Base-by-base conservation (phyloP, 2,113 vertebrate species). In the Cnemophilus loriae region DNA sequence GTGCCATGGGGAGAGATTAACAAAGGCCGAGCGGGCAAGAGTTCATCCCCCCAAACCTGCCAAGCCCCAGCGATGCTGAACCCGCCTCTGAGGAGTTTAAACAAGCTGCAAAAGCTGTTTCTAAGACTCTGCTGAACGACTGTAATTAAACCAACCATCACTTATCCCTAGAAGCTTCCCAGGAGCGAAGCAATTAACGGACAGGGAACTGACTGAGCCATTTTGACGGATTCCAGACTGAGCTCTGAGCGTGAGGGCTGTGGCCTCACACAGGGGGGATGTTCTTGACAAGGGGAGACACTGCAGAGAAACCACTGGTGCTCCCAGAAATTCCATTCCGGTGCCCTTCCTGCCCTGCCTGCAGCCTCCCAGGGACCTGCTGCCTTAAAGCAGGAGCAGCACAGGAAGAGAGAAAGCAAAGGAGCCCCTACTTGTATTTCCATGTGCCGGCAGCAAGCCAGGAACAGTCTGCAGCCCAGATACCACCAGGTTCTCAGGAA, bases 401-500 rank as follows among this genome's bases (percentile, higher is more conserved):
- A 4, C 18, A 8, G 19, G 53, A 16, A 56, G 47, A 53, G 32
- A 16, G 35, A 76, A 64, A 75, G 39, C 16, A 30, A 32, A 49
- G 35, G 33, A 19, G 19, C 32, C 46, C 94, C 96, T 86, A 99
- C 98, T 95, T 35, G 86, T 55, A 1, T 95, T 90, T 63, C 98
- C 96, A 0, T 46, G 97, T 3, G 97, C 96, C 0, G 96, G 93
- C 33, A 97, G 88, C 41, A 99, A 93, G 1, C 99, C 99, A 0
- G 99, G 99, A 75, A 99, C 61, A 13, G 50, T 97, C 89, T 99
- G 98, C 49, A 97, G 93, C 30, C 98, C 98, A 2, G 99, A 99
- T 23, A 98, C 74, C 30, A 99, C 97, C 20, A 98, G 93, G 91
- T 99, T 99, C 96, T 99, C 98, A 0, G 99, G 99, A 42, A 99